A percentile compares a stretch with the other conserved stretches of the same genome.
These are phyloP conservation scores for Psilopsiagon aymara DNA, from an alignment of 2,113 vertebrate genomes.

Conservation along the genomic window DNA sequence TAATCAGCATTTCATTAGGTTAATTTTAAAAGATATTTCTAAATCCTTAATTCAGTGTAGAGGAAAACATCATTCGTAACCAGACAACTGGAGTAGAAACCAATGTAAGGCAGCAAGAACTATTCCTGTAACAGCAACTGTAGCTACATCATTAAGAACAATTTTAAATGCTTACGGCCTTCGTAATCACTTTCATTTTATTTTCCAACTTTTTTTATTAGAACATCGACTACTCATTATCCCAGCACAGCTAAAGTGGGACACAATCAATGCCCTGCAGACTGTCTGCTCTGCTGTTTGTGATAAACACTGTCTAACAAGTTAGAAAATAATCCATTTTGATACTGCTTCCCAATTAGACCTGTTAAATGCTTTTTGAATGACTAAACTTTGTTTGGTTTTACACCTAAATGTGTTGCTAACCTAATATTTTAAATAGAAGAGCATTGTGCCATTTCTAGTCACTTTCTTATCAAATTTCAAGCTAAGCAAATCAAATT, in stretches of 20 bases:
- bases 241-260: constrained; percentile 44
- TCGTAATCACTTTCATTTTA: constrained; percentile 52
- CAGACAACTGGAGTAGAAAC: constrained; percentile 31
- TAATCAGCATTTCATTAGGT: constrained; percentile 43
- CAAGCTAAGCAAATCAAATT: constrained; percentile 32
- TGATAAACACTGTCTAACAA: constrained; percentile 72
- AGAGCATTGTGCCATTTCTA: not conserved
- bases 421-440: constrained; percentile 41
- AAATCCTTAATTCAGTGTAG: constrained; percentile 22
- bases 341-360: constrained; percentile 70
- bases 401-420: constrained; percentile 42
- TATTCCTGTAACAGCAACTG: constrained; percentile 30
- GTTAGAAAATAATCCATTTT: constrained; percentile 73
- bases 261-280: constrained; percentile 64
- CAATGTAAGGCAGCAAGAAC: constrained; percentile 48
- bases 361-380: constrained; percentile 52
- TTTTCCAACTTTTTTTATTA: constrained; percentile 68
- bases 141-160: constrained; percentile 46
- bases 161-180: constrained; percentile 52
- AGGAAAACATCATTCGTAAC: constrained; percentile 45
- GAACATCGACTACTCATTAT: constrained; percentile 50
- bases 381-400: constrained; percentile 33
- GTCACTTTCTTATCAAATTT: constrained; percentile 11
- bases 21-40: constrained; percentile 32
- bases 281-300: constrained; percentile 47